Evolutionary conservation across 2,888 invertebrate species (phyloP), one percentile per base, ranked within the genome.

Genomic region (Rhagium mordax): DNA sequence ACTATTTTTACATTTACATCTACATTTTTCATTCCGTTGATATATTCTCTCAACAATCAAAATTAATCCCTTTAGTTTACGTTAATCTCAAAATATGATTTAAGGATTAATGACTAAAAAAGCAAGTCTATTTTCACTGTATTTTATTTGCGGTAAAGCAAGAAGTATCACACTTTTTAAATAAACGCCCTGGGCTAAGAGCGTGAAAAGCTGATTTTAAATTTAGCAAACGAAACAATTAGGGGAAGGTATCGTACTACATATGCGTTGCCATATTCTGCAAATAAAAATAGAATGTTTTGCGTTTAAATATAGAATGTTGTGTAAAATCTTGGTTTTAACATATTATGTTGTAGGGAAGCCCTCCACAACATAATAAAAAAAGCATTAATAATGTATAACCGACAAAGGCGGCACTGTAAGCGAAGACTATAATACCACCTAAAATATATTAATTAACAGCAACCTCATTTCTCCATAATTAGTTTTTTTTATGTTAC

Each of bases 371-470:
- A 27, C n/a, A 3, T 24, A 24, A 4, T 24, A 6, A n/a, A 24
- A 57, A 24, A 57, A 57, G n/a, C 3, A n/a, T 27, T 57, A 27
- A 57, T 27, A 57, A 13, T 21, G 27, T 57, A 10, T 15, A 7
- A 15, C 13, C 4, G 21, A n/a, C 21, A 13, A 57, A 57, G n/a
- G 13, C 15, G 1, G 21, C 57, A 27, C 27, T 57, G n/a, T 57
- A 57, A 10, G 15, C 2, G 7, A 1, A 59, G 29, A 59, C 18
- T 59, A 57, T 15, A 59, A 27, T 59, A 59, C 16, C 16, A 33
- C 33, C 8, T 59, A 18, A 33, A 59, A 29, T 59, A 59, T 15
- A 59, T 59, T 59, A 59, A 59, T 59, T 33, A 59, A 59, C 33
- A 59, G 21, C 33, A 29, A 18, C 59, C 18, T 15, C 59, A 33